Conservation (phyloP, 2,888 invertebrate genomes). For the Ormyrus nitidulus region DNA sequence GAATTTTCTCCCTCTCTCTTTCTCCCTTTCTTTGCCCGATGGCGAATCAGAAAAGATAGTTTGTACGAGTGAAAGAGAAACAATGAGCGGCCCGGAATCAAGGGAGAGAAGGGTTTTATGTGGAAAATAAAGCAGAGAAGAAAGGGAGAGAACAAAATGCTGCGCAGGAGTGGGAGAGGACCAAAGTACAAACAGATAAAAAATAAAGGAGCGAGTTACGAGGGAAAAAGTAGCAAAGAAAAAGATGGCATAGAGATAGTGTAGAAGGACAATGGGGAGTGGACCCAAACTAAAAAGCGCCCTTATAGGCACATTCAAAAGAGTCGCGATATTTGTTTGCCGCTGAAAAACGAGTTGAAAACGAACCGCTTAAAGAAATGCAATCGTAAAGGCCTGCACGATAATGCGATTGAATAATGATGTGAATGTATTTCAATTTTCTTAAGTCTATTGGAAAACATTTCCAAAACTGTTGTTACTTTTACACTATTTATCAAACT, state of each 20-base stretch:
- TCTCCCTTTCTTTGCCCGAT: too few species aligned
- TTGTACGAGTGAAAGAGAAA: background rate
- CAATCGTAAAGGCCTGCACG: conserved; percentile 10
- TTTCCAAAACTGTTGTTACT: background rate
- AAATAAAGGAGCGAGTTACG: conserved; percentile 10
- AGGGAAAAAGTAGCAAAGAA: conserved; percentile 26
- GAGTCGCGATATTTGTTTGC: conserved; percentile 42
- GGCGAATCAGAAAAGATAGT: conserved; percentile 25
- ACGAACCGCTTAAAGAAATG: conserved; percentile 40
- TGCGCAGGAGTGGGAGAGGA: too few species aligned
- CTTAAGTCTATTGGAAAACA: too few species aligned
- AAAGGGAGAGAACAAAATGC: background rate
- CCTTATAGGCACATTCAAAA: conserved; percentile 32
- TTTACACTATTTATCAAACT: background rate
- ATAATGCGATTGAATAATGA: conserved; percentile 23
- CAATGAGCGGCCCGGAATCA: background rate
- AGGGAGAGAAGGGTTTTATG: background rate
- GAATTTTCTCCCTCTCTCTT: conserved; percentile 2
- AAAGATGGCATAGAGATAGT: conserved; percentile 44
- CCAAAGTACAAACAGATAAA: conserved; percentile 5
- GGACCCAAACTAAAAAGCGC: conserved; percentile 25
- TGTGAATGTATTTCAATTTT: conserved; percentile 17
- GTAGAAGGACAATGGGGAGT: conserved; percentile 28
- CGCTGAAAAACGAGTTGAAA: conserved; percentile 48
- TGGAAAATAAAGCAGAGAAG: background rate